phyloP scores from a whole-genome alignment of 2,113 vertebrate species.

The Xyliphius kryptos region DNA sequence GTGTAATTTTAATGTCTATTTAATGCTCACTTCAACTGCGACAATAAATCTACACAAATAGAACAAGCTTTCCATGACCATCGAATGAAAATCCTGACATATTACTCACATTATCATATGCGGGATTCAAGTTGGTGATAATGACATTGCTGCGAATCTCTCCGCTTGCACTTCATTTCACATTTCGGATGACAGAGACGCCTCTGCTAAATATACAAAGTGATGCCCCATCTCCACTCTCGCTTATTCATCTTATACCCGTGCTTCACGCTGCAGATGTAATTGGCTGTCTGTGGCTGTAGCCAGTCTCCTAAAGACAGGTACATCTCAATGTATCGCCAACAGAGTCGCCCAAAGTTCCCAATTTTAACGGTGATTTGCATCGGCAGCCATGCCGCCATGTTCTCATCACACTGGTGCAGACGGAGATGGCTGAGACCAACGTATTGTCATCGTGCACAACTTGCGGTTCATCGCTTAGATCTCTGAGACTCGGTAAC shows the following conservation, averaged over 20 bases:
- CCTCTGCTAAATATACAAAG: slow-evolving; percentile 70
- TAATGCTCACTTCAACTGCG: not conserved
- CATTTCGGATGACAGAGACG: slow-evolving; percentile 70
- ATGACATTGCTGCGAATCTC: slow-evolving; percentile 57
- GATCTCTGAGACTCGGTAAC: too few relatives aligned
- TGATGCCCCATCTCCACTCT: slow-evolving; percentile 41
- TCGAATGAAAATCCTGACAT: slow-evolving; percentile 41
- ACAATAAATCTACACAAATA: slow-evolving; percentile 1
- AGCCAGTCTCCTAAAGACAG: slow-evolving; percentile 78
- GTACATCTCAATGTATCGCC: slow-evolving; percentile 91
- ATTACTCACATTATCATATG: slow-evolving; percentile 46
- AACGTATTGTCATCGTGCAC: slow-evolving; percentile 57
- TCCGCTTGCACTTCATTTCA: slow-evolving; percentile 52
- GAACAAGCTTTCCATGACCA: slow-evolving; percentile 3
- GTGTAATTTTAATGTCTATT: slow-evolving; percentile 14
- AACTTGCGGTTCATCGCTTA: slow-evolving; percentile 7
- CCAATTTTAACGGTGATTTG: slow-evolving; percentile 82
- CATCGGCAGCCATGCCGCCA: slow-evolving; percentile 79
- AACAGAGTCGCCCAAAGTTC: slow-evolving; percentile 69
- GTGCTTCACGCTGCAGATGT: slow-evolving; percentile 70
- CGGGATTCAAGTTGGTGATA: slow-evolving; percentile 61
- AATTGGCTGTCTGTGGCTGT: slow-evolving; percentile 68
- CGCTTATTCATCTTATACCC: slow-evolving; percentile 12
- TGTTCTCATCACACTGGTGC: slow-evolving; percentile 80
- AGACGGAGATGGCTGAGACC: slow-evolving; percentile 77